These are phyloP conservation scores for Apodemia zela DNA, from an alignment of 2,888 invertebrate genomes.

Conservation along the genomic window DNA sequence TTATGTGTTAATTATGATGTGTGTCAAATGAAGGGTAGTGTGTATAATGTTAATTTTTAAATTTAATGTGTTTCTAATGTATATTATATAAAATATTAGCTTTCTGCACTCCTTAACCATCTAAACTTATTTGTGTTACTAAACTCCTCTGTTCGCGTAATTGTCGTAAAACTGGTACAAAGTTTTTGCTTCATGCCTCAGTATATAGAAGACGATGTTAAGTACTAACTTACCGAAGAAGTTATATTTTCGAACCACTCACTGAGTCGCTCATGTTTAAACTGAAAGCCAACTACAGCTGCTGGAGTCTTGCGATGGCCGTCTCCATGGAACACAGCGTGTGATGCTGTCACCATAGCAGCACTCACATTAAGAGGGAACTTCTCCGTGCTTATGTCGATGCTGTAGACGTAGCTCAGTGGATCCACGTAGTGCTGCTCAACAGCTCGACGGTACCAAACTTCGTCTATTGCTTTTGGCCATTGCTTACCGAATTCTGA, in stretches of 20 bases:
- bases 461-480: conserved; percentile 90
- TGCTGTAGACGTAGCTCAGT: conserved; percentile 88
- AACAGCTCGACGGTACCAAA: conserved; percentile 93
- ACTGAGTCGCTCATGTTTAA: conserved; percentile 87
- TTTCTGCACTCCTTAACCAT: too few relatives aligned
- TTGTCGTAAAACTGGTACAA: too few relatives aligned
- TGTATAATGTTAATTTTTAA: too few relatives aligned
- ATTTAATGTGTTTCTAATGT: too few relatives aligned
- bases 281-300: conserved; percentile 88
- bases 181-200: too few relatives aligned
- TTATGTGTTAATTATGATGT: too few relatives aligned
- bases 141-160: too few relatives aligned
- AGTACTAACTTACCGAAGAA: conserved; percentile 78
- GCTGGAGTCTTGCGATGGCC: conserved; percentile 82
- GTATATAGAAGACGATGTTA: too few relatives aligned
- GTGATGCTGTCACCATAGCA: conserved; percentile 90
- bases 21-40: too few relatives aligned
- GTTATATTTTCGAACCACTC: conserved; percentile 90
- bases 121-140: too few relatives aligned
- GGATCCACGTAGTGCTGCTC: conserved; percentile 90
- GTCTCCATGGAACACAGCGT: conserved; percentile 87
- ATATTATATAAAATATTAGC: too few relatives aligned
- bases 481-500: conserved; percentile 87
- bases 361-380: conserved; percentile 80
- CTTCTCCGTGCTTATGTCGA: conserved; percentile 61